Evolutionary conservation across 2,113 vertebrate species (phyloP).

Genomic region (Tachysurus fulvidraco): DNA sequence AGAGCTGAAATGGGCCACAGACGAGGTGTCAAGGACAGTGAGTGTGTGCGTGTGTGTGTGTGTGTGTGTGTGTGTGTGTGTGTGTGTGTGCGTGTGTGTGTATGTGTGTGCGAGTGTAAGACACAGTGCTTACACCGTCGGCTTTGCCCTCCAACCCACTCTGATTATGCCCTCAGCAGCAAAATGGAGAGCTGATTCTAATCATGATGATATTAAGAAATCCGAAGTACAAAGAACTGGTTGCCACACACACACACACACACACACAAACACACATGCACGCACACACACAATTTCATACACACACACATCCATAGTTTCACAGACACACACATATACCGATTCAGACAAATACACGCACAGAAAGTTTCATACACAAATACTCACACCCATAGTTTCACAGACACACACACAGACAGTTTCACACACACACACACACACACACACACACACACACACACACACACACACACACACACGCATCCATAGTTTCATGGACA

Average conservation of each 20-base stretch:
- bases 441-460: too few relatives aligned
- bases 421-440: too few relatives aligned
- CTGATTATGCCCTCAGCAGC: constrained; percentile 80
- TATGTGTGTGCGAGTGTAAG: constrained; percentile 75
- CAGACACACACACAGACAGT: too few relatives aligned
- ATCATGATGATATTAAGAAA: constrained; percentile 79
- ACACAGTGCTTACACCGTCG: constrained; percentile 68
- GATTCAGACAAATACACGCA: too few relatives aligned
- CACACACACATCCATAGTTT: too few relatives aligned
- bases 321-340: too few relatives aligned
- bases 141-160: constrained; percentile 77
- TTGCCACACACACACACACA: constrained; percentile 35
- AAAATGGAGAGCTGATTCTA: constrained; percentile 72
- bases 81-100: constrained; percentile 77
- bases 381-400: too few relatives aligned
- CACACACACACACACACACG: too few relatives aligned
- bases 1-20: constrained; percentile 78
- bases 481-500: too few relatives aligned
- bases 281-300: constrained; percentile 52
- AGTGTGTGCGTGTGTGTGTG: constrained; percentile 77
- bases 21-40: constrained; percentile 81
- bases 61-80: constrained; percentile 76
- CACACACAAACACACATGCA: constrained; percentile 49
- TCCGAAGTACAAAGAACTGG: constrained; percentile 54
- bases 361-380: too few relatives aligned